These are phyloP conservation scores for Embiotoca jacksoni DNA, from an alignment of 2,113 vertebrate species.

Conservation along the genomic window DNA sequence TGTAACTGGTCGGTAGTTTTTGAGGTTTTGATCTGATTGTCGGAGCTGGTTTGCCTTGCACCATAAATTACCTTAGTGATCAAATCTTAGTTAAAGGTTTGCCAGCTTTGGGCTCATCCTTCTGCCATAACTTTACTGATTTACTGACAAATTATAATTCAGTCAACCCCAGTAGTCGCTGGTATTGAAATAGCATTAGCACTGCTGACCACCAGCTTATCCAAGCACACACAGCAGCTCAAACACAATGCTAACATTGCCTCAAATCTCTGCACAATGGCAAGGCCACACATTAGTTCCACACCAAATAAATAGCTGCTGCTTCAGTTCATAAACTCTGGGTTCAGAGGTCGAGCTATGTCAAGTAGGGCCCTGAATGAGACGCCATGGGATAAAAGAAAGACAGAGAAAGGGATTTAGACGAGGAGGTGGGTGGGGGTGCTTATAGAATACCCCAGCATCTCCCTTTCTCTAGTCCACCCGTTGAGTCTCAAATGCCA, in stretches of 20 bases:
- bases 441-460: conserved; percentile 73
- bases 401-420: conserved; percentile 77
- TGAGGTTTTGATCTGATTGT: not conserved
- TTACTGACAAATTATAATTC: conserved; percentile 49
- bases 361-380: conserved; percentile 82
- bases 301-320: conserved; percentile 77
- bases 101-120: not conserved
- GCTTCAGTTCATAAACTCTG: conserved; percentile 82
- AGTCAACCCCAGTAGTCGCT: conserved; percentile 29
- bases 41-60: not conserved
- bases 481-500: conserved; percentile 80
- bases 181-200: conserved; percentile 63
- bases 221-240: conserved; percentile 67
- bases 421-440: conserved; percentile 64
- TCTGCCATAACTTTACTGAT: conserved; percentile 43
- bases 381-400: conserved; percentile 78
- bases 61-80: not conserved
- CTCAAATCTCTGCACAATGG: conserved; percentile 73
- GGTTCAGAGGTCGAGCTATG: conserved; percentile 81
- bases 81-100: not conserved
- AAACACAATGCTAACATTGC: conserved; percentile 70
- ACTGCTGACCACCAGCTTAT: conserved; percentile 72
- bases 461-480: conserved; percentile 72
- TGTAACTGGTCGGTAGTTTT: not conserved
- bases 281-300: conserved; percentile 70